Conservation (phyloP, 2,113 vertebrate genomes). For the Gadus chalcogrammus region DNA sequence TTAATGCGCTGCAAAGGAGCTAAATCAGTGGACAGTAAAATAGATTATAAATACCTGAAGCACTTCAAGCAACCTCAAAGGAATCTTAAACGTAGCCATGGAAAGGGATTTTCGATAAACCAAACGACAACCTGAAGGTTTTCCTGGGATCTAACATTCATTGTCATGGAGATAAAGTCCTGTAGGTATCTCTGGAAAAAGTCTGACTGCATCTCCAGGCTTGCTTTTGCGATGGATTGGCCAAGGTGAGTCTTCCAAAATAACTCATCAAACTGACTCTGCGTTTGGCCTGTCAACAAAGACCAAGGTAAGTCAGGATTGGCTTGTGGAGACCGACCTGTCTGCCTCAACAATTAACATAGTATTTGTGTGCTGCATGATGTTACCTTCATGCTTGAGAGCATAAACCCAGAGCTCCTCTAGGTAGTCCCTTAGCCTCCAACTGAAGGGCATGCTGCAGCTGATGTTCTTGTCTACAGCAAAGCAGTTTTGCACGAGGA, state of each 20-base stretch:
- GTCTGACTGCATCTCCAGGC: slow-evolving; percentile 55
- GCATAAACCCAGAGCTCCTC: slow-evolving; percentile 87
- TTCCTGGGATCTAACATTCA: slow-evolving; percentile 62
- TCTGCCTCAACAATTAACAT: not conserved
- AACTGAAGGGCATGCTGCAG: slow-evolving; percentile 86
- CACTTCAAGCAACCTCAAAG: not conserved
- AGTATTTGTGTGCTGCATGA: not conserved
- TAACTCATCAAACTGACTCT: slow-evolving; percentile 76
- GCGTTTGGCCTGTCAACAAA: slow-evolving; percentile 64
- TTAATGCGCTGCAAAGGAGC: slow-evolving; percentile 76
- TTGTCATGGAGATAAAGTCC: slow-evolving; percentile 84
- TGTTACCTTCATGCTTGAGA: slow-evolving; percentile 69
- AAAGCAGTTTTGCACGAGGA: slow-evolving; percentile 83
- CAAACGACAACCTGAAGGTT: slow-evolving; percentile 73
- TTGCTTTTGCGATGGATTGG: slow-evolving; percentile 64
- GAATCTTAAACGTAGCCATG: not conserved
- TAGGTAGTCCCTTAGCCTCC: slow-evolving; percentile 89
- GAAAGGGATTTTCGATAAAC: too few relatives aligned
- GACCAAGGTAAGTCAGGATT: not conserved
- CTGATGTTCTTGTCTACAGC: slow-evolving; percentile 47
- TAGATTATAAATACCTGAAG: not conserved
- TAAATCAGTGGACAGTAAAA: slow-evolving; percentile 40
- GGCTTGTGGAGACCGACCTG: not conserved
- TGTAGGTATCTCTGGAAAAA: slow-evolving; percentile 78
- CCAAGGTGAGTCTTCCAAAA: slow-evolving; percentile 84